These are phyloP conservation scores for Callipepla squamata DNA, from an alignment of 2,113 vertebrate species.

Conservation along the genomic window DNA sequence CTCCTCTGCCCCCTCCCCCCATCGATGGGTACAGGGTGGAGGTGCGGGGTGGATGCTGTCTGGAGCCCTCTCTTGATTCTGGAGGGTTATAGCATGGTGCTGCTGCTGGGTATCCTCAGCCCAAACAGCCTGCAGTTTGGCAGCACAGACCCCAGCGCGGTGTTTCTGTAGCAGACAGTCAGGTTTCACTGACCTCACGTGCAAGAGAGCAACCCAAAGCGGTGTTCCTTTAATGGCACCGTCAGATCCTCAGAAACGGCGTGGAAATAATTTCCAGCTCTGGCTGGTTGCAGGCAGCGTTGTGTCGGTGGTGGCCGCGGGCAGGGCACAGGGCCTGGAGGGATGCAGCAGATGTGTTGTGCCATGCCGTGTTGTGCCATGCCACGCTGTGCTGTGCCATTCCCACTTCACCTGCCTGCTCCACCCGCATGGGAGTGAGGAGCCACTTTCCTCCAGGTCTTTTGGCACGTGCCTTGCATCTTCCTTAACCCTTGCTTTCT, in stretches of 20 bases:
- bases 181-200: fast-evolving
- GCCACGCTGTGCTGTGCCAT: not conserved
- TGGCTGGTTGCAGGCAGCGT: not conserved
- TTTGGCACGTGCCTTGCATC: not conserved
- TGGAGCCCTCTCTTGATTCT: not conserved
- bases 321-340: not conserved
- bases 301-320: not conserved
- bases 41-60: not conserved
- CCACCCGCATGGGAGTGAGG: not conserved
- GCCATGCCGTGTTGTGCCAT: too few relatives aligned
- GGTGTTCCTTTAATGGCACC: not conserved
- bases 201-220: not conserved
- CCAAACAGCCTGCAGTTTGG: not conserved
- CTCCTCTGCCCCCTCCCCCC: not conserved
- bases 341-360: not conserved
- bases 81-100: fast-evolving
- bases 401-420: too few relatives aligned
- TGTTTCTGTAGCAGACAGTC: not conserved
- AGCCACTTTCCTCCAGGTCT: not conserved
- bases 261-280: not conserved
- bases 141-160: fast-evolving
- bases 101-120: not conserved
- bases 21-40: not conserved
- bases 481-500: not conserved
- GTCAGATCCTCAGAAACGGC: not conserved